phyloP scores from a whole-genome alignment of 2,888 invertebrate genomes.

The Drosophila neonasuta region DNA sequence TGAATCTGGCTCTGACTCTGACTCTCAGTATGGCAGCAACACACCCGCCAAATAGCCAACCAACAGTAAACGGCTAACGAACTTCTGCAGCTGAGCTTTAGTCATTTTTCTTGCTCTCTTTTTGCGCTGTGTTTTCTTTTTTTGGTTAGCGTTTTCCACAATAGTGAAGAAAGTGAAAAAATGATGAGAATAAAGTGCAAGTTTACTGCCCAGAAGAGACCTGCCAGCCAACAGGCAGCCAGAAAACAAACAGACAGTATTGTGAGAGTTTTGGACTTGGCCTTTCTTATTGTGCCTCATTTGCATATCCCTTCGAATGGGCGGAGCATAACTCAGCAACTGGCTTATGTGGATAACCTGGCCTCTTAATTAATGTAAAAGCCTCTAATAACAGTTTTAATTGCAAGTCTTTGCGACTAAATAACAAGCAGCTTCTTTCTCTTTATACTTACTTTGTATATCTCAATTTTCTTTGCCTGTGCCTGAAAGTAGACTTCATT shows the following conservation, averaged over 20 bases:
- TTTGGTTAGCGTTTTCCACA: conserved; percentile 28
- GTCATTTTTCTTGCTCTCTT: conserved; percentile 51
- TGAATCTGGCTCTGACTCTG: neutral
- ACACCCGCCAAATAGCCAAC: conserved; percentile 28
- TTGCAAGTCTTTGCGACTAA: conserved; percentile 14
- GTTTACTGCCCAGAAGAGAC: conserved; percentile 35
- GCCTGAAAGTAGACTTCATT: conserved; percentile 1
- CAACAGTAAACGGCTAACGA: conserved; percentile 39
- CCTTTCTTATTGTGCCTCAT: conserved; percentile 34
- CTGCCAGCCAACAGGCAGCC: neutral
- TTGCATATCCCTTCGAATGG: conserved; percentile 45
- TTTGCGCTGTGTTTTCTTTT: conserved; percentile 12
- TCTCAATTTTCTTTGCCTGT: neutral
- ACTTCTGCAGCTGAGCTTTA: conserved; percentile 62
- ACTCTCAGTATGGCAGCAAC: conserved; percentile 10
- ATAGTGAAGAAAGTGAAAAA: conserved; percentile 50
- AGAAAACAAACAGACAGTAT: too few relatives aligned
- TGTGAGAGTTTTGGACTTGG: conserved; percentile 1
- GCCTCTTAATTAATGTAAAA: conserved; percentile 51
- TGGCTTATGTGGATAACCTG: conserved; percentile 44
- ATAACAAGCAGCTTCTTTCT: neutral
- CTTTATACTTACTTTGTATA: neutral
- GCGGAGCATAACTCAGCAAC: conserved; percentile 24
- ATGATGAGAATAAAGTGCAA: conserved; percentile 62
- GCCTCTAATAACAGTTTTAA: conserved; percentile 35